Evolutionary conservation across 2,113 vertebrate genomes (phyloP), one percentile per base, ranked within the genome.

Genomic region (Mus spicilegus): DNA sequence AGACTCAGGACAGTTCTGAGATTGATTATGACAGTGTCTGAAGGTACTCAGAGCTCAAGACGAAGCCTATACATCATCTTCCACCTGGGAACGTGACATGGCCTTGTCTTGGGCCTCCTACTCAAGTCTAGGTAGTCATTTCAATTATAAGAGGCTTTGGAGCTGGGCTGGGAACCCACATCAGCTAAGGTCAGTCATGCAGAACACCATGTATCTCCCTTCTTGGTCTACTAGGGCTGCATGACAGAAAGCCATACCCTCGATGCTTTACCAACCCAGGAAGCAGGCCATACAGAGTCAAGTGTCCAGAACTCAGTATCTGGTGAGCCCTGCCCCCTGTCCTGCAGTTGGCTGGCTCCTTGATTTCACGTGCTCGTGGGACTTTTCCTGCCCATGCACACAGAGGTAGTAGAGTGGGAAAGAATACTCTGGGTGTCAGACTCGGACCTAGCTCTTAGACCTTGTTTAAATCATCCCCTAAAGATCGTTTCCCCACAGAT

Each of bases 141-240:
- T 90, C 33, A 22, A 39, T 46, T 24, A 30, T 42, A 3, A 6
- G 19, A 7, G 42, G 39, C 51, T 22, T 75, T 54, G 39, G 67
- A 49, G 7, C 10, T 81, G 72, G 67, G n/a, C 11, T 26, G 19
- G 1, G 33, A 0, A 11, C 4, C 63, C 30, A 26, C 16, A 30
- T 3, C 7, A 3, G 3, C 6, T 0, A 10, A 36, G 22, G 36
- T 39, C 0, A 4, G 28, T 2, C 39, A 8, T 20, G 2, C 12
- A 13, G n/a, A 42, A 2, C 4, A n/a, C 73, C 0, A 4, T 1
- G 10, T 2, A 2, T 12, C 7, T 17, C 14, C 11, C 20, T 1
- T 19, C 39, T 63, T 19, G 3, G 1, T 36, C 46, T 2, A 0
- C 10, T 56, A 1, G 16, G n/a, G 46, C 4, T 6, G 42, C 30